Conservation (phyloP, 1,140 invertebrate species). For the Aphis craccivora region DNA sequence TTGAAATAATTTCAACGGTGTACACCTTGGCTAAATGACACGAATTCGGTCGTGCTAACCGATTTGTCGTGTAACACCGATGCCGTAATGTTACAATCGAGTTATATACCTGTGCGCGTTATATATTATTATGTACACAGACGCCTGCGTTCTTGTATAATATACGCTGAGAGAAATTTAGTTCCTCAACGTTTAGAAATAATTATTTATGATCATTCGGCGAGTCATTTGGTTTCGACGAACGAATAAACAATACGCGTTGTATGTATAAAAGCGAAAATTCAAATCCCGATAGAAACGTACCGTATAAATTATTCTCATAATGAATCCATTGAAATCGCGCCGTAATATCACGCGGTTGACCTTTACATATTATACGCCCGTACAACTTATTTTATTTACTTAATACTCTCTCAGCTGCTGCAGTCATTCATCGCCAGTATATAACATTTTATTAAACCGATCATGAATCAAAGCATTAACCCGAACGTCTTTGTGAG, state of each 20-base stretch:
- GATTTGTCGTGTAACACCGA: neutral
- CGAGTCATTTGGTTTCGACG: neutral
- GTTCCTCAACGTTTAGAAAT: neutral
- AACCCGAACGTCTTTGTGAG: neutral
- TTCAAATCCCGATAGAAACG: slow-evolving; percentile 4
- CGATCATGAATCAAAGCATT: neutral
- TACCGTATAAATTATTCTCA: neutral
- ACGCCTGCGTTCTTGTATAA: neutral
- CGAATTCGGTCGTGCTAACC: neutral
- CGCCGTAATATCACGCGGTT: neutral
- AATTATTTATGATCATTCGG: slow-evolving; percentile 4
- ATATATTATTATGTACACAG: neutral
- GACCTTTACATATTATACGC: neutral
- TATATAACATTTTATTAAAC: neutral
- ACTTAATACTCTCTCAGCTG: neutral
- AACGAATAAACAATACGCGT: neutral
- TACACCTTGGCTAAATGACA: neutral
- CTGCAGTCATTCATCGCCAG: neutral
- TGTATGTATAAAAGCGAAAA: neutral
- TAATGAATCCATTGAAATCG: slow-evolving; percentile 5
- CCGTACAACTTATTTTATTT: neutral
- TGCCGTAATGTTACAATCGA: neutral
- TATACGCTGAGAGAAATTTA: neutral
- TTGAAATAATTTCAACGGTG: neutral
- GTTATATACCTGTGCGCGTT: neutral